These are phyloP conservation scores for Rhagoletis pomonella DNA, from an alignment of 1,140 invertebrate species.

Conservation along the genomic window DNA sequence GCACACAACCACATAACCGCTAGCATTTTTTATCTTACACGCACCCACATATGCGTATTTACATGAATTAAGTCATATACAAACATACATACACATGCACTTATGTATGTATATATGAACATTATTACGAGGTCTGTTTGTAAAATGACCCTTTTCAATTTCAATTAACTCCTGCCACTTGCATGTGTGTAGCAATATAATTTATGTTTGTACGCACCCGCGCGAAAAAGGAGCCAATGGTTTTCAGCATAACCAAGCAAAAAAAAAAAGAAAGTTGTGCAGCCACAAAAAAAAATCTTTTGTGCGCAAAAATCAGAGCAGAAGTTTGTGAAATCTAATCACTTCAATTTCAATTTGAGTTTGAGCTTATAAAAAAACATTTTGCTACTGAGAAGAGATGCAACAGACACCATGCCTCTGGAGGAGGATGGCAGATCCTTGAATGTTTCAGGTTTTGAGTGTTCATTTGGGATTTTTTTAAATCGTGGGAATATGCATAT, in stretches of 20 bases:
- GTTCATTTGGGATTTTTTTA: too few relatives aligned
- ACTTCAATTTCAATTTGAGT: background rate
- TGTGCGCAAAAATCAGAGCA: background rate
- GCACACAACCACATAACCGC: background rate
- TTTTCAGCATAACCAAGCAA: background rate
- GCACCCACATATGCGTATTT: background rate
- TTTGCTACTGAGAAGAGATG: background rate
- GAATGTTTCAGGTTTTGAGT: too few relatives aligned
- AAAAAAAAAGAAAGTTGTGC: background rate
- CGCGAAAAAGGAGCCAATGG: too few relatives aligned
- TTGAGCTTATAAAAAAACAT: too few relatives aligned
- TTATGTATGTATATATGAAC: background rate
- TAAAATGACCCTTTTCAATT: slow-evolving; percentile 32
- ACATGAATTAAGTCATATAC: background rate
- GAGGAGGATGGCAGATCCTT: too few relatives aligned
- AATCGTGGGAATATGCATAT: too few relatives aligned
- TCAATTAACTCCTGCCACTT: slow-evolving; percentile 10
- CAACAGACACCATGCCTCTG: background rate
- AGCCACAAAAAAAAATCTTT: background rate
- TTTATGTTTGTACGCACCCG: background rate
- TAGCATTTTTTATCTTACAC: too few relatives aligned
- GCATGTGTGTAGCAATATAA: background rate
- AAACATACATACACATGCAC: background rate
- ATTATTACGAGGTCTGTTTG: background rate
- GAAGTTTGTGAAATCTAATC: background rate